These are phyloP conservation scores for Sinonovacula constricta DNA, from an alignment of 1,140 invertebrate genomes.

Conservation along the genomic window DNA sequence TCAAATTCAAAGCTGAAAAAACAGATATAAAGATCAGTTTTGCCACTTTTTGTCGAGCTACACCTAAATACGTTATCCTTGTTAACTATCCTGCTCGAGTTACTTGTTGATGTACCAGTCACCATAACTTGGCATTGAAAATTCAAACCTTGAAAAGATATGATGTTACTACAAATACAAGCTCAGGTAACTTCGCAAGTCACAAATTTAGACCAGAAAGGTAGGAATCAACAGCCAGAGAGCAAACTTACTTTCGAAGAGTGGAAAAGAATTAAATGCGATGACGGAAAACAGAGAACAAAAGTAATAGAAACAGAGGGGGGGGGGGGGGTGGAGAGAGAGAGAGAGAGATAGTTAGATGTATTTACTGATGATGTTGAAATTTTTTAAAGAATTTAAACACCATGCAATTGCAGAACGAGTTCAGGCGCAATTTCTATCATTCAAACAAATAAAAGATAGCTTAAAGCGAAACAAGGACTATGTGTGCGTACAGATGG, in stretches of 20 bases:
- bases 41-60: slow-evolving; percentile 31
- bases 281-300: slow-evolving; percentile 27
- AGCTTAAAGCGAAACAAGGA: slow-evolving; percentile 24
- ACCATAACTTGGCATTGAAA: slow-evolving; percentile 25
- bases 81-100: slow-evolving; percentile 15
- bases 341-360: too few species aligned
- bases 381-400: slow-evolving; percentile 28
- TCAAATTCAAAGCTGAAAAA: slow-evolving; percentile 37
- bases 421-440: slow-evolving; percentile 26
- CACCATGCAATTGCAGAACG: slow-evolving; percentile 6
- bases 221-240: not conserved
- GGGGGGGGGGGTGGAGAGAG: too few species aligned
- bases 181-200: slow-evolving; percentile 8
- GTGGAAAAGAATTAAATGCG: slow-evolving; percentile 35
- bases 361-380: not conserved
- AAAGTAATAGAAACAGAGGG: slow-evolving; percentile 6
- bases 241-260: slow-evolving; percentile 20
- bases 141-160: slow-evolving; percentile 7
- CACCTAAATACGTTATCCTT: slow-evolving; percentile 16
- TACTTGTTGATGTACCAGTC: slow-evolving; percentile 25
- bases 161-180: slow-evolving; percentile 7
- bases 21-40: slow-evolving; percentile 7
- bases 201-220: not conserved
- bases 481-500: slow-evolving; percentile 40
- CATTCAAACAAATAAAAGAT: slow-evolving; percentile 43